These are phyloP conservation scores for Diadumene lineata DNA, from an alignment of 92 coral and sea anemone species.

Conservation along the genomic window DNA sequence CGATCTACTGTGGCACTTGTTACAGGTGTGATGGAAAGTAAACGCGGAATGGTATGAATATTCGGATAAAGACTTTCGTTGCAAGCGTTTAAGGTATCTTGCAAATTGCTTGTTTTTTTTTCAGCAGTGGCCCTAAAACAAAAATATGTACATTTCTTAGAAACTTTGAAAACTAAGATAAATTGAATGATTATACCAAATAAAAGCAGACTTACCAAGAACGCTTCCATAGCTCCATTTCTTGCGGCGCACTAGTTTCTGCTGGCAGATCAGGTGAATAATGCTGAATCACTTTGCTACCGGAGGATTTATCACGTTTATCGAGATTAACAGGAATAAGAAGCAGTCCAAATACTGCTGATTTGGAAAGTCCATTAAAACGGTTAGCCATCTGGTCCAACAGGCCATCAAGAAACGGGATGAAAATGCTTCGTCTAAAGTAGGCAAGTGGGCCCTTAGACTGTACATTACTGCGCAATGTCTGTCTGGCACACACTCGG, in stretches of 20 bases:
- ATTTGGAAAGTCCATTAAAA: conserved; percentile 58
- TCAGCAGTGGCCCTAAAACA: conserved; percentile 11
- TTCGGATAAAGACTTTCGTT: conserved; percentile 14
- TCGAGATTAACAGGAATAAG: conserved; percentile 49
- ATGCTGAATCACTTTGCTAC: conserved; percentile 36
- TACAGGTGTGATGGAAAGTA: conserved; percentile 10
- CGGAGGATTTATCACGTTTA: conserved; percentile 40
- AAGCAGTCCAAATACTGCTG: conserved; percentile 55
- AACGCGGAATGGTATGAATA: conserved; percentile 19
- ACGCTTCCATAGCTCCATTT: conserved; percentile 20
- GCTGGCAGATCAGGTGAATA: conserved; percentile 35
- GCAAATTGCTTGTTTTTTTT: not conserved
- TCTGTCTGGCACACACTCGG: conserved; percentile 51
- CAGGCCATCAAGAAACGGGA: conserved; percentile 60
- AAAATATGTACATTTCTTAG: conserved; percentile 13
- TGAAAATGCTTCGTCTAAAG: conserved; percentile 49
- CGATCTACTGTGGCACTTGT: conserved; percentile 29
- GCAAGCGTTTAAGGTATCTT: conserved; percentile 16
- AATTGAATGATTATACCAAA: conserved; percentile 2
- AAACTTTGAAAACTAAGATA: not conserved
- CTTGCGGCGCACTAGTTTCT: conserved; percentile 26
- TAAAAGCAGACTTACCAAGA: not conserved
- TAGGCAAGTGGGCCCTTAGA: conserved; percentile 49
- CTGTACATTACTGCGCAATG: conserved; percentile 38
- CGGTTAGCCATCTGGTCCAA: conserved; percentile 49